Evolutionary conservation across 2,888 invertebrate genomes (phyloP), one percentile per base, ranked within the genome.

Genomic region (Cremastinae sp.): DNA sequence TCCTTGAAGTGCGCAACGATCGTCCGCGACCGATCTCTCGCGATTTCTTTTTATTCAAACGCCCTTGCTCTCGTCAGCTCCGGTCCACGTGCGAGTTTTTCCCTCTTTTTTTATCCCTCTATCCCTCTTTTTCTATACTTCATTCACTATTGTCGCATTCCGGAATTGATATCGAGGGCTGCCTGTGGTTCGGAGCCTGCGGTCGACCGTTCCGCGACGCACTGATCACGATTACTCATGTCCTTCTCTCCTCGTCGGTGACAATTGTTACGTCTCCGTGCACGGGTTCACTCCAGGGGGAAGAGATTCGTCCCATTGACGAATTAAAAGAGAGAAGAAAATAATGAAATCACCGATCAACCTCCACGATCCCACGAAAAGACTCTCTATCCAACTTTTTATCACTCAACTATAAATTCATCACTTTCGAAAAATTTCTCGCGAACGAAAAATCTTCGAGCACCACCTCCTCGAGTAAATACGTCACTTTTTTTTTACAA

Each of bases 261-360:
- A 74, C 78, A 74, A 74, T 79, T 69, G 66, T 65, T 51, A 61
- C 64, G 45, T 64, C 49, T 41, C 59, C 55, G 61, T 59, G 59
- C 61, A 61, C 69, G 35, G 62, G 22, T 43, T 37, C 58, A 61
- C 56, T 37, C 56, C 64, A 51, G 47, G 49, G 55, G 35, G 28
- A 2, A 5, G 28, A 56, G 70, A 55, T 56, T 56, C 47, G 66
- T 61, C 51, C 66, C 53, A 47, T 66, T 37, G 58, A 56, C 16
- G 37, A 49, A 64, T 64, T 35, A 37, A 47, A 18, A 47, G 18
- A 45, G 22, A 5, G 45, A 47, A 61, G 2, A 28, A 22, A 12
- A 41, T 45, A 28, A 45, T 45, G 43, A 22, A n/a, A 20, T 47
- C 35, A 61, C 47, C 39, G 12, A 9, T 22, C 14, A 49, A 37